Percentiles rank a stretch among this genome's conserved stretches.
Conservation (phyloP, 2,113 vertebrate species). For the Amia ocellicauda region DNA sequence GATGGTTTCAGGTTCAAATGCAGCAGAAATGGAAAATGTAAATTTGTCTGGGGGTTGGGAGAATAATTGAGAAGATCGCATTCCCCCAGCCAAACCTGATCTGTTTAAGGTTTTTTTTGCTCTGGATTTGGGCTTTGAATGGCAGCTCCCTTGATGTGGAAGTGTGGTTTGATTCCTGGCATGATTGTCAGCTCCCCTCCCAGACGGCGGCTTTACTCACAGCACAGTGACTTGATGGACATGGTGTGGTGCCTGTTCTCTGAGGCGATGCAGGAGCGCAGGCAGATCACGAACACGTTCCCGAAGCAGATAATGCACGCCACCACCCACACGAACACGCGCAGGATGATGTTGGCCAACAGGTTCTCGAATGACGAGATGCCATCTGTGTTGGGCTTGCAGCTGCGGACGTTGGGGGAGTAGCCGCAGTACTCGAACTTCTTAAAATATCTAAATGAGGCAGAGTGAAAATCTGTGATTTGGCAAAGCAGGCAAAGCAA, state of each 20-base stretch:
- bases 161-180: too few relatives aligned
- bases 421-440: conserved; percentile 59
- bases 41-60: too few relatives aligned
- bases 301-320: conserved; percentile 56
- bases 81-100: too few relatives aligned
- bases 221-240: conserved; percentile 63
- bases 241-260: conserved; percentile 53
- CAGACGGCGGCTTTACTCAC: conserved; percentile 38
- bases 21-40: too few relatives aligned
- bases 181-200: too few relatives aligned
- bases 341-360: conserved; percentile 53
- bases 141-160: too few relatives aligned
- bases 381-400: conserved; percentile 56
- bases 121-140: too few relatives aligned
- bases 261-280: conserved; percentile 37
- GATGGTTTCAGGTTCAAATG: too few relatives aligned
- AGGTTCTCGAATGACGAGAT: conserved; percentile 62
- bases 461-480: not conserved
- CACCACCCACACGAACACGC: conserved; percentile 56
- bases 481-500: not conserved
- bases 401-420: conserved; percentile 55
- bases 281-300: conserved; percentile 53
- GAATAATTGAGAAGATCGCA: too few relatives aligned
- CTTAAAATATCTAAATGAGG: conserved; percentile 50
- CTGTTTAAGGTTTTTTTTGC: too few relatives aligned